These are phyloP conservation scores for Lateolabrax maculatus DNA, from an alignment of 2,797 vertebrate species.

Conservation along the genomic window DNA sequence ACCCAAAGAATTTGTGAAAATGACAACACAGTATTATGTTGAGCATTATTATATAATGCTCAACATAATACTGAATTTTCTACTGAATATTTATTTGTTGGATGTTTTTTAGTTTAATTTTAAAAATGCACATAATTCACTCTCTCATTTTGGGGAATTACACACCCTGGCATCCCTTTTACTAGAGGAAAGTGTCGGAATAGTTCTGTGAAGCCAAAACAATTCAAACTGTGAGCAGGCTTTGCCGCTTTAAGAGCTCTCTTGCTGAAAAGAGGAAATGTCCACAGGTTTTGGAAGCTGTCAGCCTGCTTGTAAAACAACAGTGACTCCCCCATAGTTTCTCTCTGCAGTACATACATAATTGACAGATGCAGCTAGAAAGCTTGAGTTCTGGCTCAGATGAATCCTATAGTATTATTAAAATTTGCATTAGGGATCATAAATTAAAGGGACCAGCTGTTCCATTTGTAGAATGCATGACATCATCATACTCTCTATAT, in stretches of 20 bases:
- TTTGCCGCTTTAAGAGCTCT: slow-evolving; percentile 9
- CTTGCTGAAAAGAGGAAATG: slow-evolving; percentile 20
- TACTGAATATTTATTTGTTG: background rate
- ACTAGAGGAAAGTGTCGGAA: background rate
- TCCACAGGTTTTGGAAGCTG: slow-evolving; percentile 44
- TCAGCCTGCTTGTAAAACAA: slow-evolving; percentile 47
- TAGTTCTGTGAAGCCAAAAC: slow-evolving; percentile 18
- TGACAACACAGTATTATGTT: background rate
- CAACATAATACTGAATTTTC: background rate
- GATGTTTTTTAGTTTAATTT: slow-evolving; percentile 2
- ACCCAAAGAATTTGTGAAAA: background rate
- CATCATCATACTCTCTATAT: background rate
- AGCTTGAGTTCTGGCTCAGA: slow-evolving; percentile 1
- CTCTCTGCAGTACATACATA: slow-evolving; percentile 51
- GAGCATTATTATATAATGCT: background rate
- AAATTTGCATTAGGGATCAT: slow-evolving; percentile 3
- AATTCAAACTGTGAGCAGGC: slow-evolving; percentile 17
- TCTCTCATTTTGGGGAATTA: background rate
- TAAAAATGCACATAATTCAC: background rate
- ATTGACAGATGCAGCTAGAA: slow-evolving; percentile 48
- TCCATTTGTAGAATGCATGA: slow-evolving; percentile 8
- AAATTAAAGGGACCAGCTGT: slow-evolving; percentile 12
- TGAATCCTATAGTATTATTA: background rate
- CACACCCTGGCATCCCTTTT: background rate
- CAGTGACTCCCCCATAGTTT: slow-evolving; percentile 24